Evolutionary conservation across 1,140 invertebrate species (phyloP), one percentile per base, ranked within the genome.

Genomic region (Papilio glaucus): DNA sequence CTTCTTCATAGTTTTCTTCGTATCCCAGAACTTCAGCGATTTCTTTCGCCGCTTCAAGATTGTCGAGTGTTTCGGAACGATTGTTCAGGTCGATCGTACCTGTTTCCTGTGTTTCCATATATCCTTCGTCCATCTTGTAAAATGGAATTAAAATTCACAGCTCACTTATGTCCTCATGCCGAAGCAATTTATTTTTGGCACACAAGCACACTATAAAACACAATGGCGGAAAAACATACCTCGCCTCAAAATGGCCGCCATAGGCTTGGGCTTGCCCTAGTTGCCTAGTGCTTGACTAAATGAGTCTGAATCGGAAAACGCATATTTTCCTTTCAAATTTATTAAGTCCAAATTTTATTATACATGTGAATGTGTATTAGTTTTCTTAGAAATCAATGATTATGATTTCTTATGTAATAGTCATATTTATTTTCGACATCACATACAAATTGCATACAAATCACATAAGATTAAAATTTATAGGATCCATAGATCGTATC

Each of bases 61-160:
- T 81, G 33, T 85, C 84, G 63, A 38, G 76, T 13, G 72, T 74
- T 9, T 85, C 87, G 75, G 70, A 82, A 57, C 77, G 77, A 75
- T 72, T 81, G 37, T 78, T 80, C 29, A 77, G 74, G 60, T 91
- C 87, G 73, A 73, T 85, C 71, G 83, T 79, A 74, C 57, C 63
- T 33, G 81, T 75, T 72, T 89, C 87, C 73, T 87, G 89, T 6
- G 82, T 69, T 61, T 91, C 87, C 79, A 88, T 89, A 75, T 89
- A 91, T 78, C 89, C 89, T 41, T 91, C 89, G 73, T 89, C 89
- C 89, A 91, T 80, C 74, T 87, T 71, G 24, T 69, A 71, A 76
- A 74, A 72, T 75, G 68, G 68, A 71, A 79, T 78, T 69, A 60
- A 77, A 75, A 76, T 78, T 61, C 74, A 82, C 80, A 42, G 82